Percentiles rank a stretch among this genome's conserved stretches.
Conservation (phyloP, 1,140 invertebrate species). For the Matsumurasca onukii region DNA sequence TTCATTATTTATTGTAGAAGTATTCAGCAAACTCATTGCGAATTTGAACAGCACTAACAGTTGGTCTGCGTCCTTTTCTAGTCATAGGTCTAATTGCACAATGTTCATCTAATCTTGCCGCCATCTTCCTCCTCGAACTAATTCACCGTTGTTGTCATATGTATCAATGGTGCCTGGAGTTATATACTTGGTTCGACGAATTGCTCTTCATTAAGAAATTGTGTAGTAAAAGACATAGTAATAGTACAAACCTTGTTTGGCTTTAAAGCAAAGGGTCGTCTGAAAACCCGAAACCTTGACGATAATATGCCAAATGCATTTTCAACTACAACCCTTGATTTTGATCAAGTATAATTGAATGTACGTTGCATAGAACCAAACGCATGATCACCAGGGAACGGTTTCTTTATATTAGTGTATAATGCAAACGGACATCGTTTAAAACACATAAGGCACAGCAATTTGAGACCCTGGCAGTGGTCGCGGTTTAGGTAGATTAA, state of each 20-base stretch:
- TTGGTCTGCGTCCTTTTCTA: constrained; percentile 2
- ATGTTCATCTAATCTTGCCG: constrained; percentile 10
- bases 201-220: constrained; percentile 20
- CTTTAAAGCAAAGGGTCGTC: constrained; percentile 43
- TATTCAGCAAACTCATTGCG: constrained; percentile 1
- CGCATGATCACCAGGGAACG: constrained; percentile 50
- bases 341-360: constrained; percentile 48
- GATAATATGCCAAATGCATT: constrained; percentile 55
- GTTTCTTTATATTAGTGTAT: constrained; percentile 49
- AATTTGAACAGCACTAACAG: neutral
- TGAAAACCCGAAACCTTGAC: constrained; percentile 48
- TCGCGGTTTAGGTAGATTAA: constrained; percentile 40
- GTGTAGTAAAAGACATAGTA: constrained; percentile 38
- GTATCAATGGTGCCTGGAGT: constrained; percentile 15
- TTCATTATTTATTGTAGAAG: neutral
- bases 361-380: constrained; percentile 46
- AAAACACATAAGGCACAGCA: constrained; percentile 42
- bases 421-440: constrained; percentile 54
- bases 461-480: constrained; percentile 39
- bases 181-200: constrained; percentile 10
- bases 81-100: constrained; percentile 4
- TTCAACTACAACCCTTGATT: constrained; percentile 50
- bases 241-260: constrained; percentile 40
- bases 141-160: constrained; percentile 3
- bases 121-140: constrained; percentile 15